Evolutionary conservation across 2,113 vertebrate genomes (phyloP).

Genomic region (Chaetodon trifascialis): DNA sequence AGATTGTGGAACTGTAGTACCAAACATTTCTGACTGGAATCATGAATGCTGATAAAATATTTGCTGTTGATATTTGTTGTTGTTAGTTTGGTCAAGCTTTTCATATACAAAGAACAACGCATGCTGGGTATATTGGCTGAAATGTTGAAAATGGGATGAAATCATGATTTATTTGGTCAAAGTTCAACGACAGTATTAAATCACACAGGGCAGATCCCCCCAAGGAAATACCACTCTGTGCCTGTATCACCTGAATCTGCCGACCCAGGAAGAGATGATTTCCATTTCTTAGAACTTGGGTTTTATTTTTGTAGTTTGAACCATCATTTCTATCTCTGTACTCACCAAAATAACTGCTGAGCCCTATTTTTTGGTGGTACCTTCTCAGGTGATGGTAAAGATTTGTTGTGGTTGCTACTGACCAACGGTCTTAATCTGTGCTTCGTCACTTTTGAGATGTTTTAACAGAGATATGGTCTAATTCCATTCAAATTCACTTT

Average conservation of each 20-base stretch:
- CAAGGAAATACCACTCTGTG: not conserved
- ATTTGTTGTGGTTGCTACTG: too few relatives aligned
- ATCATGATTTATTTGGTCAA: too few relatives aligned
- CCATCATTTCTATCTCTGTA: too few relatives aligned
- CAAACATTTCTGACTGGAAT: conserved; percentile 5
- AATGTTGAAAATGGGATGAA: too few relatives aligned
- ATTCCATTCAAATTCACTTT: not conserved
- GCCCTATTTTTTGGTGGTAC: too few relatives aligned
- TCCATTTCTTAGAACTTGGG: not conserved
- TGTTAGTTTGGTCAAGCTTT: not conserved
- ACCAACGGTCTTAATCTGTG: too few relatives aligned
- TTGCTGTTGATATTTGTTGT: not conserved
- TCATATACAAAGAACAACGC: not conserved
- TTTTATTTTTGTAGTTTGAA: not conserved
- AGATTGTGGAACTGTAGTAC: conserved; percentile 47
- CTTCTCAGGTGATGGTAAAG: too few relatives aligned
- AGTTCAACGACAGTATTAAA: not conserved
- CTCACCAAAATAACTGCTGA: too few relatives aligned
- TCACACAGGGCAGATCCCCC: not conserved
- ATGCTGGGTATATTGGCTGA: not conserved
- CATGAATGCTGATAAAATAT: not conserved
- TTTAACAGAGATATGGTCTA: conserved; percentile 5
- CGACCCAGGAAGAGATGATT: not conserved
- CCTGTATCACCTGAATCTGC: not conserved
- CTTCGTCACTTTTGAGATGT: too few relatives aligned